These are phyloP conservation scores for Drosophila pachea DNA, from an alignment of 1,140 invertebrate species.

Conservation along the genomic window DNA sequence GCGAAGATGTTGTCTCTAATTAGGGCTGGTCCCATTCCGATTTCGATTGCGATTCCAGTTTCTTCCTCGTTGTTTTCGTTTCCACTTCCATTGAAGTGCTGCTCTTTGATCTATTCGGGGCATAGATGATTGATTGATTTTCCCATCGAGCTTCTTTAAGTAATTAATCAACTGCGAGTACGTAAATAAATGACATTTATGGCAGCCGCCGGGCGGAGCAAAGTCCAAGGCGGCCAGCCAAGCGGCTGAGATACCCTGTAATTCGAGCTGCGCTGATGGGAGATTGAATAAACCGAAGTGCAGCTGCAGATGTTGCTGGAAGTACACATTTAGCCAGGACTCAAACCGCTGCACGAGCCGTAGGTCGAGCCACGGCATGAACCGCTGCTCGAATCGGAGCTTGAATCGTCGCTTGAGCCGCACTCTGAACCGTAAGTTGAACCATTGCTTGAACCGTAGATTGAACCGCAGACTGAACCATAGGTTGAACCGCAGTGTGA, in stretches of 20 bases:
- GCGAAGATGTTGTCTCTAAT: slow-evolving; percentile 64
- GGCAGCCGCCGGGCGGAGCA: slow-evolving; percentile 19
- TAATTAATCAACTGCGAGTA: slow-evolving; percentile 48
- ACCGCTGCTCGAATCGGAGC: no score
- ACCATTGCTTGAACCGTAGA: no score
- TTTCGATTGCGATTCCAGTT: not conserved
- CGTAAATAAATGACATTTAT: slow-evolving; percentile 43
- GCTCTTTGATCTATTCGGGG: slow-evolving; percentile 50
- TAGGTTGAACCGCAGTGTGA: no score
- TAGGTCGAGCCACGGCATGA: no score
- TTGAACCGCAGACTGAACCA: no score
- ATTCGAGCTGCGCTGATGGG: no score
- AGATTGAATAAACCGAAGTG: no score
- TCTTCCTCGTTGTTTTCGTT: not conserved
- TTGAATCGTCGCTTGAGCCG: no score
- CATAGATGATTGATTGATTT: slow-evolving; percentile 50
- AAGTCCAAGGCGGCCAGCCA: slow-evolving; percentile 1
- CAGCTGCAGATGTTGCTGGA: no score
- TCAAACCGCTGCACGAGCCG: not conserved
- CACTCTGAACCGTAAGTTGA: no score
- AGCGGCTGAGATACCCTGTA: slow-evolving; percentile 8
- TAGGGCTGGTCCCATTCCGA: slow-evolving; percentile 27
- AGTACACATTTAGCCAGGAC: no score
- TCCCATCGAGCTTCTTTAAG: slow-evolving; percentile 12
- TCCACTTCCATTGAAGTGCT: slow-evolving; percentile 23